Conservation (phyloP, 2,113 vertebrate species). For the Oreotrochilus melanogaster region DNA sequence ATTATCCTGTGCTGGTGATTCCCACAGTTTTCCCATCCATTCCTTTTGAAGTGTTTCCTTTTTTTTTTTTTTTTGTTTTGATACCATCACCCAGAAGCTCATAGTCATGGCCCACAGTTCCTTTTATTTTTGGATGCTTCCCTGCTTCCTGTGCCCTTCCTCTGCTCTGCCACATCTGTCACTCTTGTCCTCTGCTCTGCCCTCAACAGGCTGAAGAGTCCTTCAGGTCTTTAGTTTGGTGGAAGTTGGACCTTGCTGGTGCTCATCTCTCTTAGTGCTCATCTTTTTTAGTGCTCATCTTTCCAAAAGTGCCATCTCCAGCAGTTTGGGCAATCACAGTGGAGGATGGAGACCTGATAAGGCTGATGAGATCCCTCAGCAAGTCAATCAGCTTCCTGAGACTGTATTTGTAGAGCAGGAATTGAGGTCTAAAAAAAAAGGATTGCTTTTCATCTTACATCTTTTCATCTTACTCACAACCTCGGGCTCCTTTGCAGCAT, state of each 20-base stretch:
- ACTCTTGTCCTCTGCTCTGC: background rate
- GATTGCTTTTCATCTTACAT: background rate
- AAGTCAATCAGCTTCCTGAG: background rate
- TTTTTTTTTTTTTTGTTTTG: background rate
- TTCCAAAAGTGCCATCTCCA: background rate
- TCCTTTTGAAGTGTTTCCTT: background rate
- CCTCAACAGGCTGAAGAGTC: background rate
- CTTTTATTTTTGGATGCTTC: background rate
- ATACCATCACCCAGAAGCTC: background rate
- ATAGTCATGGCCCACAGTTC: background rate
- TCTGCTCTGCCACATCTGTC: background rate
- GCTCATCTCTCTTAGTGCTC: background rate
- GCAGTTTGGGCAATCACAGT: background rate
- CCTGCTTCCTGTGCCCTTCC: background rate
- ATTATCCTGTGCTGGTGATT: background rate
- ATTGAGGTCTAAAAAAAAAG: background rate
- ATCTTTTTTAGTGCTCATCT: background rate
- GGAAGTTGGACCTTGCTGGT: background rate
- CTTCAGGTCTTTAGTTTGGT: background rate
- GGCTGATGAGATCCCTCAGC: background rate
- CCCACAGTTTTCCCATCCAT: background rate
- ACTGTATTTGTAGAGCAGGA: background rate
- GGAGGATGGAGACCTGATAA: background rate
- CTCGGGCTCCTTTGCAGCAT: background rate
- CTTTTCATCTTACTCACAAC: fast-evolving